A percentile compares a stretch with the other conserved stretches of the same genome.
These are phyloP conservation scores for Volucella zonaria DNA, from an alignment of 2,888 invertebrate species.

Conservation along the genomic window DNA sequence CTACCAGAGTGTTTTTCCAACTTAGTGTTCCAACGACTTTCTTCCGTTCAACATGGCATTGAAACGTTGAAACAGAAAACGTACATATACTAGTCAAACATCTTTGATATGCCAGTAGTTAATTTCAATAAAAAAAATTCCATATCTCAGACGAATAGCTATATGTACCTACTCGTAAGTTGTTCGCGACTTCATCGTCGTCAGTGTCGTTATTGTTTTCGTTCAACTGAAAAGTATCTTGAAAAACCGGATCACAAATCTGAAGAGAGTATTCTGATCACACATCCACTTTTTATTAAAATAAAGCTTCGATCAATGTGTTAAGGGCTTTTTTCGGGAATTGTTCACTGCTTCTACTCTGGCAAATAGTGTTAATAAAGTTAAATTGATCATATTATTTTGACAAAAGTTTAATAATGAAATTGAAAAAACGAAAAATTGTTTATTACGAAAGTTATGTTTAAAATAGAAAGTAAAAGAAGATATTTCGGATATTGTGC, in stretches of 20 bases:
- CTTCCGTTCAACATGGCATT: constrained; percentile 65
- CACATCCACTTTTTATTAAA: constrained; percentile 18
- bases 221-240: constrained; percentile 21
- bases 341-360: constrained; percentile 31
- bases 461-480: constrained; percentile 45
- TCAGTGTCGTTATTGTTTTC: constrained; percentile 18
- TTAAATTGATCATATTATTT: constrained; percentile 23
- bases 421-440: constrained; percentile 25
- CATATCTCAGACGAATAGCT: constrained; percentile 21
- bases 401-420: constrained; percentile 27
- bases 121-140: constrained; percentile 10
- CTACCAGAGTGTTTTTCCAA: constrained; percentile 54
- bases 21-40: constrained; percentile 71
- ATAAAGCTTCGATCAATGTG: constrained; percentile 37
- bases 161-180: constrained; percentile 17
- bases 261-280: constrained; percentile 11
- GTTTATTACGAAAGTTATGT: constrained; percentile 20
- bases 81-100: constrained; percentile 50
- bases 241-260: constrained; percentile 53
- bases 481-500: constrained; percentile 37
- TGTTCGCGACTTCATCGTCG: constrained; percentile 19
- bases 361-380: constrained; percentile 56
- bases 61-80: constrained; percentile 42
- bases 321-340: constrained; percentile 55
- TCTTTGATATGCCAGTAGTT: constrained; percentile 48